These are phyloP conservation scores for Alligator mississippiensis DNA, from an alignment of 2,113 vertebrate genomes.

Conservation along the genomic window DNA sequence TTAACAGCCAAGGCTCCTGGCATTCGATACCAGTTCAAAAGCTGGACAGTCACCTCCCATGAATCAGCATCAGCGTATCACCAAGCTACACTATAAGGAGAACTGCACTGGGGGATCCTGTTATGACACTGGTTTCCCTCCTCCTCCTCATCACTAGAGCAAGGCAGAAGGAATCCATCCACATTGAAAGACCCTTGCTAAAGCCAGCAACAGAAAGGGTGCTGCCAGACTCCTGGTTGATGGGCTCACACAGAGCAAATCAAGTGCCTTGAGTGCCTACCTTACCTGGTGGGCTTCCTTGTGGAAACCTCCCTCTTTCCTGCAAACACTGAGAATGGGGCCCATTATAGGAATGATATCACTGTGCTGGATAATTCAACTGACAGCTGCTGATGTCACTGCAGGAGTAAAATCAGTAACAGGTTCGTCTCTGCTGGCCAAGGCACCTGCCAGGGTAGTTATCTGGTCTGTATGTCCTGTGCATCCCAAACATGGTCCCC, in stretches of 20 bases:
- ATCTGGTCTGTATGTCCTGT: not conserved
- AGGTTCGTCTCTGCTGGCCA: not conserved
- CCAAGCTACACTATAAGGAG: not conserved
- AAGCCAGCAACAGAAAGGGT: not conserved
- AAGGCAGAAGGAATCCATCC: not conserved
- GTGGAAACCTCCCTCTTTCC: not conserved
- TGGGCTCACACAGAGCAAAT: not conserved
- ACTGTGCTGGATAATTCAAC: not conserved
- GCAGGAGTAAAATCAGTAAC: not conserved
- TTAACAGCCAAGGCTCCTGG: not conserved
- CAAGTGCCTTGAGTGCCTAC: too few species aligned
- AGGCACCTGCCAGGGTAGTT: not conserved
- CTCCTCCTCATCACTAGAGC: fast-evolving
- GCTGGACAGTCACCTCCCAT: not conserved
- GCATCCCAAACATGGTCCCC: not conserved
- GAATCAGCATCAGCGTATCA: not conserved
- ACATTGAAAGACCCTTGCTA: not conserved
- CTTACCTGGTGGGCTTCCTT: not conserved
- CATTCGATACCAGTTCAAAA: not conserved
- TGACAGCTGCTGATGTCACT: not conserved
- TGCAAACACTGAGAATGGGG: not conserved
- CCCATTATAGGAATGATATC: not conserved
- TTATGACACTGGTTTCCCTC: fast-evolving
- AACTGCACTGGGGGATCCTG: not conserved
- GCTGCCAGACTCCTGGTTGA: not conserved